Evolutionary conservation across 1,140 invertebrate genomes (phyloP), one percentile per base, ranked within the genome.

Genomic region (Lethocerus indicus): DNA sequence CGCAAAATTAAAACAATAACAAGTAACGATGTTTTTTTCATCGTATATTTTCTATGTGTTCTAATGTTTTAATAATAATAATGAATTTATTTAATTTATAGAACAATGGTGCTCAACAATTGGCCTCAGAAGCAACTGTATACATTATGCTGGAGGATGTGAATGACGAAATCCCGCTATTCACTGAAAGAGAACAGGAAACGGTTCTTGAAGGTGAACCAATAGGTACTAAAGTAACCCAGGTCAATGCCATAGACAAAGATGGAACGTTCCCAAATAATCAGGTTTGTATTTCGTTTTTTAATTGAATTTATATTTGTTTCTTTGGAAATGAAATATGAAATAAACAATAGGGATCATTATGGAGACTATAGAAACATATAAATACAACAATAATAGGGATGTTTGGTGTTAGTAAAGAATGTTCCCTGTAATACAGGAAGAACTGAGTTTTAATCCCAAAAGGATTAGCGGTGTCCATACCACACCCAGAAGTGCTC

Each of bases 241-340:
- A 93, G 70, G 87, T 97, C 56, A 87, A 91, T 64, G 92, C 93
- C 21, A 87, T 90, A 41, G 93, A 98, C 69, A 90, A 89, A 63
- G 93, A 98, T 67, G 89, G 89, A 58, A 94, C 88, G 23, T 86
- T 83, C 59, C 89, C 88, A 20, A 92, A 92, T 65, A 93, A 92
- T 70, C 78, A 88, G 74, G 87, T 91, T 70, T 70, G 67, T 61
- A 20, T 37, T 39, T 35, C 20, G 18, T 35, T 24, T 29, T 29
- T 21, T n/a, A 25, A 43, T 49, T 16, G 5, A 45, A 44, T 26
- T 5, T 23, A n/a, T n/a, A n/a, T n/a, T n/a, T n/a, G n/a, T n/a
- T n/a, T 42, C 9, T 12, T 42, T 42, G 12, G 9, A 42, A 42
- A 13, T 13, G n/a, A n/a, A n/a, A n/a, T n/a, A n/a, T n/a, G n/a